These are phyloP conservation scores for Prosopocoilus inquinatus DNA, from an alignment of 2,888 invertebrate genomes.

Conservation along the genomic window DNA sequence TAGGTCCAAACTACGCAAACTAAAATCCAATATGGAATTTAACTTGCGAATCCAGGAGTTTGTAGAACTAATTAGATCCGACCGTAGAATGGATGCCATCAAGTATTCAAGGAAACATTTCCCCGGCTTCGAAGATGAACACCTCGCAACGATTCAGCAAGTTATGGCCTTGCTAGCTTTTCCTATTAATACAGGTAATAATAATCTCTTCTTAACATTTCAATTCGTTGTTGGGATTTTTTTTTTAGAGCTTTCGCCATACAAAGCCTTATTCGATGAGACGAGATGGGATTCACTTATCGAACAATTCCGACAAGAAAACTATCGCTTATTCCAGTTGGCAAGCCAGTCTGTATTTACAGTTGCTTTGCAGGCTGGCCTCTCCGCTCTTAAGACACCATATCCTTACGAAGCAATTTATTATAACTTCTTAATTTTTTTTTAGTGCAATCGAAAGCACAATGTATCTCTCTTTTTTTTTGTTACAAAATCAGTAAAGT, in stretches of 20 bases:
- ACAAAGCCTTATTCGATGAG: constrained; percentile 64
- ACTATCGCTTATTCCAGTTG: constrained; percentile 91
- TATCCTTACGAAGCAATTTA: constrained; percentile 54
- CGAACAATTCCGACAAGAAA: constrained; percentile 89
- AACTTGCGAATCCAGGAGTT: constrained; percentile 92
- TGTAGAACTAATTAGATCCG: constrained; percentile 87
- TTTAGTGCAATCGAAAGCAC: background rate
- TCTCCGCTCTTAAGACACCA: constrained; percentile 94
- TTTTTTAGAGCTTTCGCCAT: constrained; percentile 62
- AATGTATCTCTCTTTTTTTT: background rate
- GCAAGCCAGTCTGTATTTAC: constrained; percentile 89
- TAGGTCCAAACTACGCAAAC: constrained; percentile 89
- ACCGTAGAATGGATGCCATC: constrained; percentile 87
- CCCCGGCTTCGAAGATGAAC: constrained; percentile 81
- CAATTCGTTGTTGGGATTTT: constrained; percentile 18
- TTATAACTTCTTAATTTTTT: background rate
- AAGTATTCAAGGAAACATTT: constrained; percentile 93
- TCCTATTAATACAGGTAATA: constrained; percentile 65
- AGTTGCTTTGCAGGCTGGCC: constrained; percentile 87
- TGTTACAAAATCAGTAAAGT: too few species aligned
- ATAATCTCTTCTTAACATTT: background rate
- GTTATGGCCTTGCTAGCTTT: constrained; percentile 96
- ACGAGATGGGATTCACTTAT: constrained; percentile 82
- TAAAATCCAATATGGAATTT: constrained; percentile 94
- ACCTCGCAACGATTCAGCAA: constrained; percentile 82